These are phyloP conservation scores for Stylophora pistillata DNA, from an alignment of 64 coral and sea anemone species.

Conservation along the genomic window DNA sequence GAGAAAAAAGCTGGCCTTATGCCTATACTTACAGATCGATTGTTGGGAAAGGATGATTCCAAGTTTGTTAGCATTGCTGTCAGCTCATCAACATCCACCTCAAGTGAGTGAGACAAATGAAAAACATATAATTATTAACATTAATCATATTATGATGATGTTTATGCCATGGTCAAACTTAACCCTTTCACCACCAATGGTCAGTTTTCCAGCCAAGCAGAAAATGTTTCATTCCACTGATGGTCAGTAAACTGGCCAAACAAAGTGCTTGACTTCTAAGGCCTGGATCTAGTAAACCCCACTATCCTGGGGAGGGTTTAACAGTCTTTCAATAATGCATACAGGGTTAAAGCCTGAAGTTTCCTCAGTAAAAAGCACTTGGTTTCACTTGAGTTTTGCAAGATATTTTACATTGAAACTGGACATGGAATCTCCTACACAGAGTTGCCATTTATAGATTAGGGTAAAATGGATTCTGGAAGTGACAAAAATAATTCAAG, in stretches of 20 bases:
- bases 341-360: slow-evolving; percentile 8
- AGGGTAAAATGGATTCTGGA: background rate
- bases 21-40: slow-evolving; percentile 67
- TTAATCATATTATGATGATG: background rate
- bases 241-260: background rate
- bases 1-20: background rate
- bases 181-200: background rate
- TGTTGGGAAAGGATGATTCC: slow-evolving; percentile 62
- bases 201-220: no score
- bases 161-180: background rate
- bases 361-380: background rate
- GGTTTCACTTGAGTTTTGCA: background rate
- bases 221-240: no score
- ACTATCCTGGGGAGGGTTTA: background rate
- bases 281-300: background rate
- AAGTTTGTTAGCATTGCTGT: slow-evolving; percentile 54
- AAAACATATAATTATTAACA: no score
- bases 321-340: background rate
- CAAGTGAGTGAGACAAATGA: background rate
- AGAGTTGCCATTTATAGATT: background rate
- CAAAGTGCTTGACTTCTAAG: background rate
- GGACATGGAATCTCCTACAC: background rate
- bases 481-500: background rate
- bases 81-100: slow-evolving; percentile 72
- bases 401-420: background rate